A percentile compares a stretch with the other conserved stretches of the same genome.
phyloP scores from a whole-genome alignment of 2,888 invertebrate genomes.

The Odontothrips loti region DNA sequence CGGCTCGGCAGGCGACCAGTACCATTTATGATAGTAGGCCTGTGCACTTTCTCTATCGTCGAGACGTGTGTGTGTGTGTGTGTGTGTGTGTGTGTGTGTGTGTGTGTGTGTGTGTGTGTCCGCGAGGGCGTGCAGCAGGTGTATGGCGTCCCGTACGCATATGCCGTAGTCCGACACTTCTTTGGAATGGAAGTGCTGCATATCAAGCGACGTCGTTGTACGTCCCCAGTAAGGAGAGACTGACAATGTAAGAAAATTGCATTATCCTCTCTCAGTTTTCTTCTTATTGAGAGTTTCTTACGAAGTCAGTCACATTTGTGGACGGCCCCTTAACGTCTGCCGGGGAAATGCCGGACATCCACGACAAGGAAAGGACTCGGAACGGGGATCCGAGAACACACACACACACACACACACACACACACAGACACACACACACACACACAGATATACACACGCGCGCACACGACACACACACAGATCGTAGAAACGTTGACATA shows the following conservation, averaged over 20 bases:
- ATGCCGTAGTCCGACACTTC: not conserved
- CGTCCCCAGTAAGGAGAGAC: too few relatives aligned
- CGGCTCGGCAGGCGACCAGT: not conserved
- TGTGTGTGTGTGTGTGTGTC: not conserved
- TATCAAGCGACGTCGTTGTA: not conserved
- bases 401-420: not conserved
- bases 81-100: not conserved
- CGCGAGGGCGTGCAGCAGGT: not conserved
- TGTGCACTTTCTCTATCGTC: conserved; percentile 11
- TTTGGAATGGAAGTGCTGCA: not conserved
- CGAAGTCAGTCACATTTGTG: too few relatives aligned
- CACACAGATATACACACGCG: too few relatives aligned
- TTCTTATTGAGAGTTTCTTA: too few relatives aligned
- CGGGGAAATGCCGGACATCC: not conserved
- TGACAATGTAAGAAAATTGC: too few relatives aligned
- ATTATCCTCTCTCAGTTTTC: too few relatives aligned
- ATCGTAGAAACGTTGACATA: not conserved
- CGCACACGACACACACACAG: too few relatives aligned
- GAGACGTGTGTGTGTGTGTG: not conserved
- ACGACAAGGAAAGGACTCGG: not conserved
- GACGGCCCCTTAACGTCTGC: too few relatives aligned
- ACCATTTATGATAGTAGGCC: conserved; percentile 26
- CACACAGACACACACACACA: not conserved
- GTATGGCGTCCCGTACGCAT: not conserved
- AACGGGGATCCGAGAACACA: not conserved